Evolutionary conservation across 2,888 invertebrate genomes (phyloP).

Genomic region (Acanthococcus lagerstroemiae): DNA sequence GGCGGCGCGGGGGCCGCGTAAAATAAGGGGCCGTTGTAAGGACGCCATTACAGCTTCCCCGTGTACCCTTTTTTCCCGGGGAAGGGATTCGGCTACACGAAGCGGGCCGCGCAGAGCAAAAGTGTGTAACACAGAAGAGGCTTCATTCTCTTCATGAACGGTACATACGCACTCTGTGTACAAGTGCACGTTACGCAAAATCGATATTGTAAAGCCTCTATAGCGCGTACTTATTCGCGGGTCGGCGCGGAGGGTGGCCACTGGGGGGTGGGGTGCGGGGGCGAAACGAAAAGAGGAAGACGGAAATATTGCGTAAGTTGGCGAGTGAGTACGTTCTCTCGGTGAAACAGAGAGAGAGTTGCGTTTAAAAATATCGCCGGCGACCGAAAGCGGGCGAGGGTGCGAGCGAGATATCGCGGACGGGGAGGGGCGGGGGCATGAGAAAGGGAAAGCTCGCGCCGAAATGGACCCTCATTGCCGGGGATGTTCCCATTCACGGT

Average conservation of each 20-base stretch:
- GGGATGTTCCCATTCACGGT: conserved; percentile 21
- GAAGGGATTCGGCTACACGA: background rate
- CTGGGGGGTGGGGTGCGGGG: too few relatives aligned
- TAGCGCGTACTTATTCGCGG: background rate
- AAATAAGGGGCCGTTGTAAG: conserved; percentile 27
- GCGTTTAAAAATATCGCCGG: background rate
- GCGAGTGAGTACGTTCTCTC: conserved; percentile 16
- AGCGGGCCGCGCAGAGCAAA: too few relatives aligned
- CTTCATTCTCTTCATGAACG: conserved; percentile 12
- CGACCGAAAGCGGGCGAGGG: conserved; percentile 4
- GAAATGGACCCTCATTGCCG: conserved; percentile 29
- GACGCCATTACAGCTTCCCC: conserved; percentile 25
- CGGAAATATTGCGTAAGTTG: conserved; percentile 29
- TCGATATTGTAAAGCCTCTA: conserved; percentile 27
- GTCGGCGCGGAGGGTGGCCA: too few relatives aligned
- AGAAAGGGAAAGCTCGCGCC: background rate
- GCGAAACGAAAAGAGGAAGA: conserved; percentile 18
- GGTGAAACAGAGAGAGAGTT: conserved; percentile 1
- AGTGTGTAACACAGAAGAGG: conserved; percentile 2
- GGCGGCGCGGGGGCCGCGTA: conserved; percentile 16
- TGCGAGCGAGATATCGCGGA: background rate
- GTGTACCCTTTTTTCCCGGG: background rate
- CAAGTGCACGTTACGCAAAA: conserved; percentile 30
- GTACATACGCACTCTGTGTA: conserved; percentile 29
- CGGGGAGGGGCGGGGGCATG: too few relatives aligned